These are phyloP conservation scores for Macroramphosus scolopax DNA, from an alignment of 2,797 vertebrate species.

Conservation along the genomic window DNA sequence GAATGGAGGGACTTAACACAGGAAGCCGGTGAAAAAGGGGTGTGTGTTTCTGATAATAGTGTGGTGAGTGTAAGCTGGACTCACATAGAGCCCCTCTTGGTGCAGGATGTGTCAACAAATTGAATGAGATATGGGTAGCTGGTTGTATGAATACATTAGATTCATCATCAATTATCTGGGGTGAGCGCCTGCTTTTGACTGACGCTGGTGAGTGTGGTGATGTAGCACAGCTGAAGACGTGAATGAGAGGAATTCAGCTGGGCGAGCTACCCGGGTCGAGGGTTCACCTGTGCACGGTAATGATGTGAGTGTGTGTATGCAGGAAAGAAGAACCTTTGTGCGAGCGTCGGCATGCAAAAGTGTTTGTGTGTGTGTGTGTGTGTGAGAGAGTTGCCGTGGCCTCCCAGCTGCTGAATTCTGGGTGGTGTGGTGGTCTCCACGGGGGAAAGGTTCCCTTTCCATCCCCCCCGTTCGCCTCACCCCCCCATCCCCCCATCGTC, in stretches of 20 bases:
- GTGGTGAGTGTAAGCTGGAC: slow-evolving; percentile 27
- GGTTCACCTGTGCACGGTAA: slow-evolving; percentile 31
- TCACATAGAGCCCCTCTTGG: slow-evolving; percentile 11
- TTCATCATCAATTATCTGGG: background rate
- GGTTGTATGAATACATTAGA: background rate
- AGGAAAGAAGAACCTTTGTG: slow-evolving; percentile 54
- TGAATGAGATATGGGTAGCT: too few species aligned
- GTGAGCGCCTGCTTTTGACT: background rate
- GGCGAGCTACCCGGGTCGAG: slow-evolving; percentile 27
- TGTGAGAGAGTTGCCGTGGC: slow-evolving; percentile 30
- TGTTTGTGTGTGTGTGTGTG: too few species aligned
- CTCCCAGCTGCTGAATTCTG: slow-evolving; percentile 57
- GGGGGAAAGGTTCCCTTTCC: slow-evolving; percentile 25
- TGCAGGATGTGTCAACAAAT: slow-evolving; percentile 21
- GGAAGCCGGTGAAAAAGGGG: slow-evolving; percentile 64
- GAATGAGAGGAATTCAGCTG: slow-evolving; percentile 54
- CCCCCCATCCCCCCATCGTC: slow-evolving; percentile 32
- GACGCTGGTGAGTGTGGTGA: slow-evolving; percentile 12
- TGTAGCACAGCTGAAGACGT: slow-evolving; percentile 25
- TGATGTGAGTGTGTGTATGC: slow-evolving; percentile 31
- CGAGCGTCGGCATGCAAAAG: slow-evolving; percentile 8
- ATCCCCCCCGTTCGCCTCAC: slow-evolving; percentile 13
- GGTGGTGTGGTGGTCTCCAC: slow-evolving; percentile 29
- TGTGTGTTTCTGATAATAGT: slow-evolving; percentile 53
- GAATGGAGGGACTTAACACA: slow-evolving; percentile 73